phyloP scores from a whole-genome alignment of 2,888 invertebrate genomes.

The Xylocampa areola region DNA sequence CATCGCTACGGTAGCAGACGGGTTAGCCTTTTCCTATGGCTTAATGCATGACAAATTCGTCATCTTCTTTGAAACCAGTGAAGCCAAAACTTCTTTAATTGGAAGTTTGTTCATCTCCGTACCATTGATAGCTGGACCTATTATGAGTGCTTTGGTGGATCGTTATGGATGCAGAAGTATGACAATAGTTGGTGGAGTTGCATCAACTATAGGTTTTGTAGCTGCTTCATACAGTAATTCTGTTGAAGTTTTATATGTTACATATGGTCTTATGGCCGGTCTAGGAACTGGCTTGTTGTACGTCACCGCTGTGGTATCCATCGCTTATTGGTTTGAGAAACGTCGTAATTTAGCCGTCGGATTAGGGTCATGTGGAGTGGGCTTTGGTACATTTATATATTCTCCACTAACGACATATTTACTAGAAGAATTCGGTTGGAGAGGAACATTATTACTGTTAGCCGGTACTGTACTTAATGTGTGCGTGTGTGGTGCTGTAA shows the following conservation, averaged over 20 bases:
- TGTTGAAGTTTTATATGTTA: conserved; percentile 94
- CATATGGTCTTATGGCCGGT: conserved; percentile 95
- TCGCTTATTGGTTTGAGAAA: conserved; percentile 98
- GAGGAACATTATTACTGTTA: conserved; percentile 93
- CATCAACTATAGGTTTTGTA: conserved; percentile 94
- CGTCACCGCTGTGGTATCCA: conserved; percentile 96
- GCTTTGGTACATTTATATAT: conserved; percentile 96
- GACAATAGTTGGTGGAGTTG: conserved; percentile 93
- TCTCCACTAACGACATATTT: conserved; percentile 95
- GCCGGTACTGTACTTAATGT: conserved; percentile 96
- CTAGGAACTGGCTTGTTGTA: conserved; percentile 95
- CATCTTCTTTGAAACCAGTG: conserved; percentile 93
- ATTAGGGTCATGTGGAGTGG: conserved; percentile 96
- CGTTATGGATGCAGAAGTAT: conserved; percentile 94
- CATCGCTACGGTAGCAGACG: conserved; percentile 97
- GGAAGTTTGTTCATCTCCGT: conserved; percentile 97
- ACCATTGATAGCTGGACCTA: conserved; percentile 95
- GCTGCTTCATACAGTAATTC: conserved; percentile 92
- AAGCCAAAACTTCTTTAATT: conserved; percentile 96
- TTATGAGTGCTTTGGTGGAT: conserved; percentile 95
- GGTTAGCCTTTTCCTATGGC: conserved; percentile 97
- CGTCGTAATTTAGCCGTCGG: conserved; percentile 96
- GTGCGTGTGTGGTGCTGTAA: conserved; percentile 95
- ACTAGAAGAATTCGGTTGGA: conserved; percentile 94
- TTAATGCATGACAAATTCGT: conserved; percentile 95